Base-by-base conservation (phyloP, 2,113 vertebrate species). In the Ovibos moschatus region DNA sequence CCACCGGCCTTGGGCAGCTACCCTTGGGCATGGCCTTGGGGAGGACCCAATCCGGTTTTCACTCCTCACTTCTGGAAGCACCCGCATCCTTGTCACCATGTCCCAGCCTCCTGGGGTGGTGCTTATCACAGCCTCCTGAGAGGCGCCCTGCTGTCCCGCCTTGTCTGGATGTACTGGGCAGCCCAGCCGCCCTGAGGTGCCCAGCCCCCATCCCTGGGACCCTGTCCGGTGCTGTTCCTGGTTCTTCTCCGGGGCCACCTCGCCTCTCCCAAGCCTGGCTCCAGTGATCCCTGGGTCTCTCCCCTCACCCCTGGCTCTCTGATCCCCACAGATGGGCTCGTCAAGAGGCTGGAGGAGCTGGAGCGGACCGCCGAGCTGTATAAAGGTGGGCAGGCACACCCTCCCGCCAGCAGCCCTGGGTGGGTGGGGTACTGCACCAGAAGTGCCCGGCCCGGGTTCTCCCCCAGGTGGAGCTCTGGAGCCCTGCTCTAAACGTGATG, bases 331-430 rank as follows among this genome's bases (percentile, higher is more conserved):
- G 99, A 99, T 89, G 99, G 99, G 36, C 98, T 99, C 50, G 99
- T 99, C 79, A 99, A 99, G 99, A 99, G 99, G 97, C 98, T 99
- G 81, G 99, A 99, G 96, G 99, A 99, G 97, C 98, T 99, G 98
- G 99, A 99, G 98, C 99, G 99, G 98, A 99, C 99, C 0, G 99
- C 99, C 0, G 99, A 99, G 96, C 99, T 99, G 27, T 99, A 99
- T 97, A 99, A 99, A 99, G 99, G 99, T 99, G 98, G 96, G 92
- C 6, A 40, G 5, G 8, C 7, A 0, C n/a, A 5, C 6, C 27
- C 64, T 62, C n/a, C 7, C 6, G 45, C 40, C 3, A 30, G 40
- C 5, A 19, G 50, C 55, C n/a, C 2, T 9, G 14, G 87, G 76
- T 45, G 45, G 19, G 67, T 21, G 11, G 47, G 21, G 40, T 23